These are phyloP conservation scores for Manis javanica DNA, from an alignment of 2,797 vertebrate species.

Conservation along the genomic window DNA sequence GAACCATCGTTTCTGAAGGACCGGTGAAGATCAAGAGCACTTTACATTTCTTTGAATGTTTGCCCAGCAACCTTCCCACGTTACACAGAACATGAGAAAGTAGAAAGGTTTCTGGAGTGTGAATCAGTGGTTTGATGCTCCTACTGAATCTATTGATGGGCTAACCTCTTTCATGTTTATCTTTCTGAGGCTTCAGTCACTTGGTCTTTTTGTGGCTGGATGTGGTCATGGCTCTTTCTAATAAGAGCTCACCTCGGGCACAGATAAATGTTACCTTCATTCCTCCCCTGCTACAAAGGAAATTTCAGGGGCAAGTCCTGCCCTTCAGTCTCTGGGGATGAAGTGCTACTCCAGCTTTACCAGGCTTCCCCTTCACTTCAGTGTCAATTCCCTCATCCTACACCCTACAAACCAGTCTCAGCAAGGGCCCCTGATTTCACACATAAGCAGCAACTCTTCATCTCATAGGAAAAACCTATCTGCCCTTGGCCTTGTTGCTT, in stretches of 20 bases:
- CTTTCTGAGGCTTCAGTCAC: constrained; percentile 42
- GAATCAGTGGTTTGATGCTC: neutral
- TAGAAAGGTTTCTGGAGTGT: neutral
- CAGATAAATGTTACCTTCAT: neutral
- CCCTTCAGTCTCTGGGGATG: neutral
- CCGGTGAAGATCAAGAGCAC: neutral
- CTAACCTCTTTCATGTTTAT: constrained; percentile 55
- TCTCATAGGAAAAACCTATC: neutral
- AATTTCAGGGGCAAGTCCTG: neutral
- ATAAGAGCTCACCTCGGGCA: neutral
- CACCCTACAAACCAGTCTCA: neutral
- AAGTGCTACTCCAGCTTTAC: neutral
- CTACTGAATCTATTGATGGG: constrained; percentile 13
- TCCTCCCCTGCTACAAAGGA: constrained; percentile 29
- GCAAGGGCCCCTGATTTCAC: neutral
- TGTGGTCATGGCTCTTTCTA: constrained; percentile 4
- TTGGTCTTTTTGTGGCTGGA: neutral
- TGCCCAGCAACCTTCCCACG: neutral
- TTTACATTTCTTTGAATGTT: constrained; percentile 22
- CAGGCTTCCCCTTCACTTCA: neutral
- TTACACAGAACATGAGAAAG: neutral
- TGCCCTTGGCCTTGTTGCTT: neutral
- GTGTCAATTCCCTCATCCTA: neutral
- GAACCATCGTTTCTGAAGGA: neutral
- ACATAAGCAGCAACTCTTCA: neutral